phyloP scores from a whole-genome alignment of 2,797 vertebrate genomes.

The Oophaga sylvatica region DNA sequence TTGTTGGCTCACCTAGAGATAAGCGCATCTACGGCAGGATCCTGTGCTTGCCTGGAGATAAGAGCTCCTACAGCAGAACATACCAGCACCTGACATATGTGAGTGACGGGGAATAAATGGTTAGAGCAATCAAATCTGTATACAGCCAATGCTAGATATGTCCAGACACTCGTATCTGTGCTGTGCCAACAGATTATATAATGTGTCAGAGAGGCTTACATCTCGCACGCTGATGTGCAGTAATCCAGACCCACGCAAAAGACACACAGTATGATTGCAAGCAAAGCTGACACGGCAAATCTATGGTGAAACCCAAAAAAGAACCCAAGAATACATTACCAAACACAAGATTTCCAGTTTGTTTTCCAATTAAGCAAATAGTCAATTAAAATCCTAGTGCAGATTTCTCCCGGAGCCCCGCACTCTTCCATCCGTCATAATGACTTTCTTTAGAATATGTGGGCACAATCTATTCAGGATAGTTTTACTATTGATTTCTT shows the following conservation, averaged over 20 bases:
- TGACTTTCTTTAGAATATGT: constrained; percentile 21
- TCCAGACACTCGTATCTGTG: not conserved
- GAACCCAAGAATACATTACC: not conserved
- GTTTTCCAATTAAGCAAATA: constrained; percentile 10
- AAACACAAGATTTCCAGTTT: not conserved
- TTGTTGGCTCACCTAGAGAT: no score
- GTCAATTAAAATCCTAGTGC: constrained; percentile 34
- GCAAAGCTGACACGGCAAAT: not conserved
- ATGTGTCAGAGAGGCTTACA: not conserved
- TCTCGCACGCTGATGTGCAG: not conserved
- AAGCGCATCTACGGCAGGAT: no score
- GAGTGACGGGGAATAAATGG: not conserved
- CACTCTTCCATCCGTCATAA: constrained; percentile 3
- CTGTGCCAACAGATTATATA: not conserved
- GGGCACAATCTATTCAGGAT: constrained; percentile 51
- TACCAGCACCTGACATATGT: not conserved
- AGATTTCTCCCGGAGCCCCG: constrained; percentile 16
- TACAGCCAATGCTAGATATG: not conserved
- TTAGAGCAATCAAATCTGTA: not conserved
- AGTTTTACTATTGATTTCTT: constrained; percentile 55
- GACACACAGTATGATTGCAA: not conserved
- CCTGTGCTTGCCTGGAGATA: not conserved
- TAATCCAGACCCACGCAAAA: not conserved
- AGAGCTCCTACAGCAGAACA: not conserved
- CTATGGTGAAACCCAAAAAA: not conserved